A percentile compares a stretch with the other conserved stretches of the same genome.
These are phyloP conservation scores for Brienomyrus longianalis DNA, from an alignment of 2,113 vertebrate species.

Conservation along the genomic window DNA sequence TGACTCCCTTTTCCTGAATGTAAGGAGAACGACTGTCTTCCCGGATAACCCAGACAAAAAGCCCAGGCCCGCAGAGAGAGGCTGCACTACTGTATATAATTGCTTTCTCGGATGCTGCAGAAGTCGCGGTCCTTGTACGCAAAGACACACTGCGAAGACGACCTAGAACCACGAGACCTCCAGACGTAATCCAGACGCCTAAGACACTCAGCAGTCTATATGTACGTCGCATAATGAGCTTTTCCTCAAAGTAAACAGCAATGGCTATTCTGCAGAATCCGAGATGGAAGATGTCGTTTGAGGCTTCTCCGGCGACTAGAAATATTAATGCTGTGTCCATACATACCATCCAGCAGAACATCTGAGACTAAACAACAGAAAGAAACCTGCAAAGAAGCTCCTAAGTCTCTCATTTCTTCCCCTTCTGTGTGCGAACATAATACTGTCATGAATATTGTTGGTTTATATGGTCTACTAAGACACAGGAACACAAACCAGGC, in stretches of 20 bases:
- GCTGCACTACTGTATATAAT: not conserved
- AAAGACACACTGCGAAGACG: not conserved
- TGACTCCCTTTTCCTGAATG: constrained; percentile 28
- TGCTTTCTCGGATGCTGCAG: not conserved
- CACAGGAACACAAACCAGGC: not conserved
- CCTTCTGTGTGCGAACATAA: not conserved
- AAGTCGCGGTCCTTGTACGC: not conserved
- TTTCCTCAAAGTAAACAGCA: constrained; percentile 17
- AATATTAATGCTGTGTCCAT: constrained; percentile 11
- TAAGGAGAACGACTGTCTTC: not conserved
- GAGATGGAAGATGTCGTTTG: not conserved
- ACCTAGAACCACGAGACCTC: not conserved
- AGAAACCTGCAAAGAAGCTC: not conserved
- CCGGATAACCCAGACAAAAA: not conserved
- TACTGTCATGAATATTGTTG: not conserved
- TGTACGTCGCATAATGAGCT: constrained; percentile 6
- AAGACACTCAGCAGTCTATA: not conserved
- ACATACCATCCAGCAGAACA: not conserved
- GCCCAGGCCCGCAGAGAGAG: not conserved
- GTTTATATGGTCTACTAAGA: not conserved
- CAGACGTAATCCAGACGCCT: not conserved
- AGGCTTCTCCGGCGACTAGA: not conserved
- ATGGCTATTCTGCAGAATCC: not conserved
- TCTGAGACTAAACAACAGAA: not conserved
- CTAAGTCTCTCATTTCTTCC: not conserved